phyloP scores from a whole-genome alignment of 2,888 invertebrate genomes.

The Epistrophe eligans region DNA sequence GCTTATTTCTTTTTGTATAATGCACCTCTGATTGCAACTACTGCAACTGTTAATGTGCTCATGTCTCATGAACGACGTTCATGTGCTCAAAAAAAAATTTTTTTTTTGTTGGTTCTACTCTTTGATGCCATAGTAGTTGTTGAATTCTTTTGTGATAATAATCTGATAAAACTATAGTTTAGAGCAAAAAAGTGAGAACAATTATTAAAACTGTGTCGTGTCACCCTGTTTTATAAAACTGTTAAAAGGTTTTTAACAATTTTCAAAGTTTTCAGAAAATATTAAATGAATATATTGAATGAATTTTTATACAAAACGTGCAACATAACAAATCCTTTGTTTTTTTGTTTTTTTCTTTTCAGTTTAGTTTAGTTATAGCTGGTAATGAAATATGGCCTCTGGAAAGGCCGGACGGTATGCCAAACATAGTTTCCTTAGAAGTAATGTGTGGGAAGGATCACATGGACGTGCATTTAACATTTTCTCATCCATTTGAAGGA shows the following conservation, averaged over 20 bases:
- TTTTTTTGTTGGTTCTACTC: too few species aligned
- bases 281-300: too few species aligned
- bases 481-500: conserved; percentile 96
- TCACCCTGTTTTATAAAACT: too few species aligned
- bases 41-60: conserved; percentile 5
- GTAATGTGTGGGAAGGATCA: conserved; percentile 98
- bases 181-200: conserved; percentile 61
- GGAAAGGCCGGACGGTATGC: conserved; percentile 95
- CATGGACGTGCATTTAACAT: conserved; percentile 96
- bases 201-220: not conserved
- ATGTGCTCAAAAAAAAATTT: too few species aligned
- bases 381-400: conserved; percentile 94
- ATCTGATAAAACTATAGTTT: conserved; percentile 1
- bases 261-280: too few species aligned
- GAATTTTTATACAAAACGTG: too few species aligned
- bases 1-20: not conserved
- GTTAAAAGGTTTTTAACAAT: too few species aligned
- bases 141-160: not conserved
- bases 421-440: conserved; percentile 94
- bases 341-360: conserved; percentile 71
- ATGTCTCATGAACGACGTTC: not conserved
- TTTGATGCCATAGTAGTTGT: too few species aligned
- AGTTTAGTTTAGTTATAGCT: conserved; percentile 84
- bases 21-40: conserved; percentile 34
- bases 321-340: not conserved